Evolutionary conservation across 1,140 invertebrate species (phyloP).

Genomic region (fruit fly (Drosophila melanogaster)): Release_6_plus_ISO1_MT NT_033777.3:29977501-29978000

Average conservation of each 20-base stretch:
- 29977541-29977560: constrained; percentile 56
- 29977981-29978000: constrained; percentile 49
- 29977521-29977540: constrained; percentile 34
- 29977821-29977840: constrained; percentile 3
- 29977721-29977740: too few species aligned
- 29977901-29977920: constrained; percentile 80
- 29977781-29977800: too few species aligned
- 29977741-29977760: too few species aligned
- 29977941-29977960: constrained; percentile 24
- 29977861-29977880: constrained; percentile 35
- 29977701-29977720: too few species aligned
- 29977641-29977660: not conserved
- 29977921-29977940: constrained; percentile 48
- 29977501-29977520: constrained; percentile 11
- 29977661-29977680: not conserved
- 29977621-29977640: constrained; percentile 20
- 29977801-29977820: not conserved
- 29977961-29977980: constrained; percentile 41
- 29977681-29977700: too few species aligned
- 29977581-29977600: constrained; percentile 21
- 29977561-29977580: constrained; percentile 49
- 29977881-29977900: constrained; percentile 58
- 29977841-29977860: constrained; percentile 39
- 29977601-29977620: constrained; percentile 28
- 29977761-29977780: too few species aligned